Evolutionary conservation across 2,797 vertebrate genomes (phyloP).

Genomic region (Falco cherrug): DNA sequence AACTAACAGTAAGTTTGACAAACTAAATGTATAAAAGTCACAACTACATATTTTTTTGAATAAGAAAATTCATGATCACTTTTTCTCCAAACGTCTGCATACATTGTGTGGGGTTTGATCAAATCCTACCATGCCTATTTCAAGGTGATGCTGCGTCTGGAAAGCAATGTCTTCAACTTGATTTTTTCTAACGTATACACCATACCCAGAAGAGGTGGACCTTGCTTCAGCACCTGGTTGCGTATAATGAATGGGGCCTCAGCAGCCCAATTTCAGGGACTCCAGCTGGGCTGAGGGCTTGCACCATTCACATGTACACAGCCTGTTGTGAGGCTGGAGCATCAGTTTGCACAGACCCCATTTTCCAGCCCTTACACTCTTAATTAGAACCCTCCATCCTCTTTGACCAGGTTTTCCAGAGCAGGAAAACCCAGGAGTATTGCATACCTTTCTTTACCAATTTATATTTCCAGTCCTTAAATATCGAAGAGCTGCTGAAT

Average conservation of each 20-base stretch:
- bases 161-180: not conserved
- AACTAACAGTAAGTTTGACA: not conserved
- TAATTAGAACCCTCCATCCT: not conserved
- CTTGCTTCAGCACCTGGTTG: not conserved
- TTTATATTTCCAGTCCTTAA: slow-evolving; percentile 71
- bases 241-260: not conserved
- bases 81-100: not conserved
- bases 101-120: not conserved
- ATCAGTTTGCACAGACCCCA: not conserved
- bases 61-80: not conserved
- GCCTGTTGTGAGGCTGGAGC: not conserved
- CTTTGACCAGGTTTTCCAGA: slow-evolving; percentile 54
- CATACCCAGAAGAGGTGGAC: not conserved
- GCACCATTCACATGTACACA: not conserved
- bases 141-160: not conserved
- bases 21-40: not conserved
- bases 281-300: not conserved
- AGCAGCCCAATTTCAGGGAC: not conserved
- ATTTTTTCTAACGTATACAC: not conserved
- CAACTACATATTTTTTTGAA: not conserved
- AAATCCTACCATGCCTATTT: not conserved
- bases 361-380: not conserved
- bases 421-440: slow-evolving; percentile 52
- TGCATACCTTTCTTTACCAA: slow-evolving; percentile 69
- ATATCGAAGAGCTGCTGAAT: slow-evolving; percentile 50